phyloP scores from a whole-genome alignment of 2,888 invertebrate species.

The Xanthia togata region DNA sequence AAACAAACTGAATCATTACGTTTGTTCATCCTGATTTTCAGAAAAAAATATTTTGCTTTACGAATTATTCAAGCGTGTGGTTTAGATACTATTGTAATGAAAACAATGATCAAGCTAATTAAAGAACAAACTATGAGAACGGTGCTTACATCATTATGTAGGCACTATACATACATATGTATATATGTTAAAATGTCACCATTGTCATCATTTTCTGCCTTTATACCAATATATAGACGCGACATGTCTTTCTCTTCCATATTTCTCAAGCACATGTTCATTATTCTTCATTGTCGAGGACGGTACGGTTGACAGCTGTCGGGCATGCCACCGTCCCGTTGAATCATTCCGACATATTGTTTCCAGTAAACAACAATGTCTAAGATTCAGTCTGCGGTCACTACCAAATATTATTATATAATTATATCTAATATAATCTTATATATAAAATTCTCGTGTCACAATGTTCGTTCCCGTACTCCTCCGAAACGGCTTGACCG shows the following conservation, averaged over 20 bases:
- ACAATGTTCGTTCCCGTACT: too few relatives aligned
- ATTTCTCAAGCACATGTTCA: too few relatives aligned
- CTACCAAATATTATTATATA: too few relatives aligned
- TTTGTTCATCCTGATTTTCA: not conserved
- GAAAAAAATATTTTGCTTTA: not conserved
- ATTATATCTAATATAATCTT: too few relatives aligned
- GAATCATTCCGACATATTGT: not conserved
- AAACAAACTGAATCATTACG: not conserved
- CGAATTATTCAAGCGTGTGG: constrained; percentile 5
- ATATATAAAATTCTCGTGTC: too few relatives aligned
- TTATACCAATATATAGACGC: too few relatives aligned
- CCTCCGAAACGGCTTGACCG: too few relatives aligned
- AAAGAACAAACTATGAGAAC: not conserved
- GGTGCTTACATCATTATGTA: not conserved
- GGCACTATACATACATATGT: too few relatives aligned
- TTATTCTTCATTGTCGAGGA: too few relatives aligned
- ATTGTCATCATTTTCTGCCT: too few relatives aligned
- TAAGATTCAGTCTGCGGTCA: constrained; percentile 10
- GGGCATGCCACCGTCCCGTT: not conserved
- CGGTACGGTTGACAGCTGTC: not conserved
- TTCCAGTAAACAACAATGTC: not conserved
- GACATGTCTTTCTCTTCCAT: too few relatives aligned
- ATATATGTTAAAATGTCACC: too few relatives aligned
- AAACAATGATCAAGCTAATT: constrained; percentile 5
- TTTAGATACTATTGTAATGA: not conserved